A percentile compares a stretch with the other conserved stretches of the same genome.
Conservation (phyloP, 2,797 vertebrate species). For the Macroramphosus scolopax region DNA sequence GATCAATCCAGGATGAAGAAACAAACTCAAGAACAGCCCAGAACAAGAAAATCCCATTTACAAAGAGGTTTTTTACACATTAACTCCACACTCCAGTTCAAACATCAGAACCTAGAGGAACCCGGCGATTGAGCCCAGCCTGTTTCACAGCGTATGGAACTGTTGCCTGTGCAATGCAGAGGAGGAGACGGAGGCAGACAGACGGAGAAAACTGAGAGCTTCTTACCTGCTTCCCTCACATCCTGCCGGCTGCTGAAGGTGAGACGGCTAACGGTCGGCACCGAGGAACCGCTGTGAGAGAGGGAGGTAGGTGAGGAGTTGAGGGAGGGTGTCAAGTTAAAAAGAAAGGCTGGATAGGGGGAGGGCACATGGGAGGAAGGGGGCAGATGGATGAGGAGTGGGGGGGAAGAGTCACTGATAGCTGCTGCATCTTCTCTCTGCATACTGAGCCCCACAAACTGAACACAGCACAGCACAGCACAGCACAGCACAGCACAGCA, state of each 20-base stretch:
- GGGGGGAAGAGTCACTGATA: slow-evolving; percentile 17
- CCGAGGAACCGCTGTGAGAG: slow-evolving; percentile 16
- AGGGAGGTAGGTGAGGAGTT: slow-evolving; percentile 4
- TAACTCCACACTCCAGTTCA: too few species aligned
- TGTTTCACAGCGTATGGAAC: slow-evolving; percentile 1
- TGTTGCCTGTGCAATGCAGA: slow-evolving; percentile 23
- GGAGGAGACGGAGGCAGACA: slow-evolving; percentile 2
- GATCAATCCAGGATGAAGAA: too few species aligned
- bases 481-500: slow-evolving; percentile 13
- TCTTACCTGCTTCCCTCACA: slow-evolving; percentile 58
- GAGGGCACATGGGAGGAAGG: too few species aligned
- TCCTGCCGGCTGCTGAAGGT: slow-evolving; percentile 41
- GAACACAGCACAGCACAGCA: slow-evolving; percentile 28
- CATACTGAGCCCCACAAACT: slow-evolving; percentile 39
- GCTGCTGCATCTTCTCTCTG: slow-evolving; percentile 45
- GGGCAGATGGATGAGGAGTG: slow-evolving; percentile 16
- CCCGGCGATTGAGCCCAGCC: too few species aligned
- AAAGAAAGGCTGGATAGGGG: slow-evolving; percentile 3
- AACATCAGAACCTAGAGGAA: too few species aligned
- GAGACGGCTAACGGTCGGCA: slow-evolving; percentile 21
- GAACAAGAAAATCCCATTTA: too few species aligned
- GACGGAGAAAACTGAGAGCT: slow-evolving; percentile 9
- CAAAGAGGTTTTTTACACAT: too few species aligned
- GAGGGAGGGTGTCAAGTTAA: slow-evolving; percentile 17
- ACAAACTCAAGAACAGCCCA: too few species aligned